A percentile compares a stretch with the other conserved stretches of the same genome.
phyloP scores from a whole-genome alignment of 2,888 invertebrate genomes.

The Meiosimyza decipiens region DNA sequence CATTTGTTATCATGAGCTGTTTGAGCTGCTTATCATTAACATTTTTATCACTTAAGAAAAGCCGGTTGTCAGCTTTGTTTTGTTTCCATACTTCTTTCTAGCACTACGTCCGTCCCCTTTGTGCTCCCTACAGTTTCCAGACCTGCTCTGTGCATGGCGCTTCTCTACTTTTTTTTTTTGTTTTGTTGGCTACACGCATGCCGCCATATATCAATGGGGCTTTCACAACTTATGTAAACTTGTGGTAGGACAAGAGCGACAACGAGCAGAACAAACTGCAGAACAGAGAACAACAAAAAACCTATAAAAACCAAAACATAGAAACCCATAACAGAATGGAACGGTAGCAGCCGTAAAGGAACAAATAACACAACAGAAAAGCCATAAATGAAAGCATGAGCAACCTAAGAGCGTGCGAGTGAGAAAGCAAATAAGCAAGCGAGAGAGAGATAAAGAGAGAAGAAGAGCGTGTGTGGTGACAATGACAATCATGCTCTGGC shows the following conservation, averaged over 20 bases:
- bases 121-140: too few relatives aligned
- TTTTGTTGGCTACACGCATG: conserved; percentile 25
- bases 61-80: conserved; percentile 29
- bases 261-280: conserved; percentile 31
- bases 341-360: background rate
- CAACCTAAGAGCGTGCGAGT: background rate
- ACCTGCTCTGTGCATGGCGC: background rate
- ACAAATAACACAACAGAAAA: conserved; percentile 6
- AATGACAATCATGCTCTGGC: conserved; percentile 24
- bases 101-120: background rate
- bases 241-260: conserved; percentile 49
- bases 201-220: conserved; percentile 35
- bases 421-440: background rate
- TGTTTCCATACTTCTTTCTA: background rate
- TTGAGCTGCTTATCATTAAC: conserved; percentile 7
- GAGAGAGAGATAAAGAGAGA: background rate
- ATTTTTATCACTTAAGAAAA: conserved; percentile 1
- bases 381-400: background rate
- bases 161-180: conserved; percentile 1
- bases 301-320: background rate
- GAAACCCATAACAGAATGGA: conserved; percentile 1
- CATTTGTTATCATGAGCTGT: conserved; percentile 15
- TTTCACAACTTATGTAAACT: conserved; percentile 44
- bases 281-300: conserved; percentile 25
- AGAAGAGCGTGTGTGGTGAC: conserved; percentile 15